Evolutionary conservation across 30 jellyfish, hydroid and myxozoan species (phyloP).

Genomic region (Nemopilema nomurai): DNA sequence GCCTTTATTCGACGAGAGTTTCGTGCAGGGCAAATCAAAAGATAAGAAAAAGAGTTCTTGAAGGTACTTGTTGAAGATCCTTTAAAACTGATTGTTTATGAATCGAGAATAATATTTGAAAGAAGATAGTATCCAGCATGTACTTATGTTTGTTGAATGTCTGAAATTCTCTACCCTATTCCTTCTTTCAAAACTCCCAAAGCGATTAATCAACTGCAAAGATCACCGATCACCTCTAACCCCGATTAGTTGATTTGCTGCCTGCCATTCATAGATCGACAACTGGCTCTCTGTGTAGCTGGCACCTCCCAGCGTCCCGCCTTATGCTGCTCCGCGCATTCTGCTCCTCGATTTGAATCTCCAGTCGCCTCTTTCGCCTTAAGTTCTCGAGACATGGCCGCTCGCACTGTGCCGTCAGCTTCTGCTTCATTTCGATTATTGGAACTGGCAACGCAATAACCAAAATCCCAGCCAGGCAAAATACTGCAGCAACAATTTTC

Average conservation of each 20-base stretch:
- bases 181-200: too few relatives aligned
- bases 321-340: background rate
- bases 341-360: background rate
- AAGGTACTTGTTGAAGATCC: too few relatives aligned
- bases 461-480: conserved; percentile 70
- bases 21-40: background rate
- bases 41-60: background rate
- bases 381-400: conserved; percentile 15
- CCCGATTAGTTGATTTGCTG: too few relatives aligned
- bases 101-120: too few relatives aligned
- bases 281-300: background rate
- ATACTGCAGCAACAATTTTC: conserved; percentile 67
- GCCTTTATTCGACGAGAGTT: background rate
- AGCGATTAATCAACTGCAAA: too few relatives aligned
- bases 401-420: conserved; percentile 63
- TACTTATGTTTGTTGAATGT: too few relatives aligned
- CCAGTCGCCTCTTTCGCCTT: conserved; percentile 8
- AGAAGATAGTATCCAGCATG: too few relatives aligned
- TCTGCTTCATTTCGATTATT: conserved; percentile 69
- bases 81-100: too few relatives aligned
- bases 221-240: too few relatives aligned
- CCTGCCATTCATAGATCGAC: background rate
- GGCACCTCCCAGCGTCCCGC: background rate
- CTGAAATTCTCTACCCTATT: too few relatives aligned
- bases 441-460: conserved; percentile 82